Evolutionary conservation across 2,113 vertebrate species (phyloP), one percentile per base, ranked within the genome.

Genomic region (Labeo catla): DNA sequence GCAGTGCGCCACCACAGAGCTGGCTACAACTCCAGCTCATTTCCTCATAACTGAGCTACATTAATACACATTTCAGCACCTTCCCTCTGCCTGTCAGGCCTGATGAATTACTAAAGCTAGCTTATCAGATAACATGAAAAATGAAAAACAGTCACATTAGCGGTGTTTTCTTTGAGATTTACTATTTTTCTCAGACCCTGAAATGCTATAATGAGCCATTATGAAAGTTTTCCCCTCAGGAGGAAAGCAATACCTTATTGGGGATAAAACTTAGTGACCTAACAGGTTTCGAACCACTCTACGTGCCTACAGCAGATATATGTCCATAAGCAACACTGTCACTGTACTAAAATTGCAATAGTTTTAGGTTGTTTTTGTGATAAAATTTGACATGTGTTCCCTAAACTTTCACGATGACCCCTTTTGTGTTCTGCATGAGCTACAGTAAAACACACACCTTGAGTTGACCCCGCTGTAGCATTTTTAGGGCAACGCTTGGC

Each of bases 61-160:
- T 86, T 86, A 87, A 89, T 76, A 73, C 61, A 59, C 21, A n/a
- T 89, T 87, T 90, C 86, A 82, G 72, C 88, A 90, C 78, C 57
- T 84, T 84, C 76, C 57, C 39, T 57, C 45, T 49, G 57, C 47
- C 43, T 34, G 57, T 39, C 78, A 80, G 13, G 82, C 68, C 21
- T 84, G 87, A 87, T 84, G 77, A 74, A 90, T 90, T 85, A 86
- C 54, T 82, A 80, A 86, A 85, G 68, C 85, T 36, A 74, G 79
- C 66, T 86, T 86, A 87, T 90, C 72, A 86, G 89, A 87, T 81
- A 83, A 79, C 87, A 61, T 88, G 86, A 89, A 87, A 87, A 74
- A 83, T 72, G 74, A 74, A 79, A 88, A 87, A 83, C 70, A 45
- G 76, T 54, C 59, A 70, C 54, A 45, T 77, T 70, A 80, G 47